Evolutionary conservation across 2,888 invertebrate genomes (phyloP).

Genomic region (Andrena praecox): DNA sequence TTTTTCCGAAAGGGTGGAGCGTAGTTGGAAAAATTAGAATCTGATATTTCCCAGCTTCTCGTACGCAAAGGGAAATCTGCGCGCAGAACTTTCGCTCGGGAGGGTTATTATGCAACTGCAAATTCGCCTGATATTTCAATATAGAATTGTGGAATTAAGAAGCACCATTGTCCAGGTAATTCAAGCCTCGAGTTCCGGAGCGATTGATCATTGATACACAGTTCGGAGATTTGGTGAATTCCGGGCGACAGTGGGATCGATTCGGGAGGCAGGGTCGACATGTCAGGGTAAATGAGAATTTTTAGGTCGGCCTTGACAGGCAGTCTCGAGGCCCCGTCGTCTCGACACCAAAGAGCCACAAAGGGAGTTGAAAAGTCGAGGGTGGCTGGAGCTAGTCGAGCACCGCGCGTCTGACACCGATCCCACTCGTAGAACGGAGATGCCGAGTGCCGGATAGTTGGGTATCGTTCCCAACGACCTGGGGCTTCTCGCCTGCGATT

Average conservation of each 20-base stretch:
- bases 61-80: no score
- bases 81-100: no score
- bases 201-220: no score
- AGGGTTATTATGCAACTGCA: no score
- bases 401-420: slow-evolving; percentile 49
- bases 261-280: not conserved
- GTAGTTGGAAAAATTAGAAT: no score
- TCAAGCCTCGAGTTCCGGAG: no score
- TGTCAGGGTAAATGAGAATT: slow-evolving; percentile 17
- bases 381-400: slow-evolving; percentile 28
- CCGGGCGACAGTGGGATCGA: not conserved
- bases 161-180: no score
- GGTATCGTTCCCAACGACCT: slow-evolving; percentile 15
- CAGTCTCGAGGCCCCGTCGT: slow-evolving; percentile 26
- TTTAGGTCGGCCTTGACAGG: slow-evolving; percentile 32
- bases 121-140: no score
- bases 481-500: not conserved
- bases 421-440: slow-evolving; percentile 45
- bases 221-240: no score
- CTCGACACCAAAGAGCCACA: slow-evolving; percentile 22
- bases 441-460: slow-evolving; percentile 27
- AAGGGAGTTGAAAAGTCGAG: slow-evolving; percentile 43
- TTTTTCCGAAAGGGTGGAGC: no score
- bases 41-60: no score
- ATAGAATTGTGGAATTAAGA: no score